phyloP scores from a whole-genome alignment of 1,140 invertebrate species.

The Panonychus citri region DNA sequence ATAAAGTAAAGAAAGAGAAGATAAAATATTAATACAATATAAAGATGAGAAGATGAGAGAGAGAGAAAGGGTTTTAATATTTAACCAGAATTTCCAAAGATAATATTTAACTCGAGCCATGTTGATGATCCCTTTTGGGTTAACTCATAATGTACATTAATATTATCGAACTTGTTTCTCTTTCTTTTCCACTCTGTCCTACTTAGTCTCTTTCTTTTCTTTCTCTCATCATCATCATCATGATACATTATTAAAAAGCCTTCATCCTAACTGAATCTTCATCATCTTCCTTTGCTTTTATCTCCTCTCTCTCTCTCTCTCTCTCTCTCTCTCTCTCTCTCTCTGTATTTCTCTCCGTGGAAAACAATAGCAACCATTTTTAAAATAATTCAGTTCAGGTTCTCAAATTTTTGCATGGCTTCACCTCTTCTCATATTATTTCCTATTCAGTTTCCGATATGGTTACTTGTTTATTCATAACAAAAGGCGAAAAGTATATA shows the following conservation, averaged over 20 bases:
- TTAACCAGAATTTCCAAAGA: too few species aligned
- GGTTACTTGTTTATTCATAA: too few species aligned
- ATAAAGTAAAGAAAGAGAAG: too few species aligned
- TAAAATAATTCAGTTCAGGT: neutral
- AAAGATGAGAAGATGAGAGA: too few species aligned
- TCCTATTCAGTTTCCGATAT: too few species aligned
- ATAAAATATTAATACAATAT: too few species aligned
- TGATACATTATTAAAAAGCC: slow-evolving; percentile 5
- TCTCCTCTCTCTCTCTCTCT: slow-evolving; percentile 11
- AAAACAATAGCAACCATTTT: neutral
- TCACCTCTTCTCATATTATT: too few species aligned
- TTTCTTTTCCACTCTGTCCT: neutral
- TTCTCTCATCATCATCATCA: neutral
- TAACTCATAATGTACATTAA: too few species aligned
- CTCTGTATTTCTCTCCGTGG: neutral
- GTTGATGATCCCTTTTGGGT: neutral
- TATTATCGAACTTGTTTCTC: too few species aligned
- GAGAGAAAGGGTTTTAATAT: neutral
- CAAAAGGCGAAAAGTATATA: too few species aligned
- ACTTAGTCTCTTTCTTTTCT: slow-evolving; percentile 3
- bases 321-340: neutral
- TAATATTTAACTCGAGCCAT: slow-evolving; percentile 2
- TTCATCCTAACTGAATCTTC: neutral
- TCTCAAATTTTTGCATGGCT: neutral
- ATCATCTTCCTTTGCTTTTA: neutral